Evolutionary conservation across 2,797 vertebrate genomes (phyloP).

Genomic region (Coregonus suidteri): DNA sequence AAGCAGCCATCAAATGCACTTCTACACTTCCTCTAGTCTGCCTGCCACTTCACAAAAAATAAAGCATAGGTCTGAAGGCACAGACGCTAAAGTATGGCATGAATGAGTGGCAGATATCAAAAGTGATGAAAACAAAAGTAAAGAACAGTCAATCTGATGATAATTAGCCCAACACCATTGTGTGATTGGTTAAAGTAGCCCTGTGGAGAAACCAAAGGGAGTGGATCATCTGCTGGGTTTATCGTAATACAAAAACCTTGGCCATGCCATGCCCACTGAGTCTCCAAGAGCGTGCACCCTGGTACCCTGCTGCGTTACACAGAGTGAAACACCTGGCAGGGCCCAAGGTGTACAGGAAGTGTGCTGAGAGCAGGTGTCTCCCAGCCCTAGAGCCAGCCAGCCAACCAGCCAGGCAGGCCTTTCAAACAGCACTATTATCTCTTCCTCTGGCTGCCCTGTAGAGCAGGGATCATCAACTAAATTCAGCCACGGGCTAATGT

Average conservation of each 20-base stretch:
- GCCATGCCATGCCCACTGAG: not conserved
- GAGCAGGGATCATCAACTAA: conserved; percentile 5
- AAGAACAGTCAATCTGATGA: no score
- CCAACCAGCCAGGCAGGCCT: conserved; percentile 15
- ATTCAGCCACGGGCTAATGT: no score
- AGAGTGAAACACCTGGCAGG: no score
- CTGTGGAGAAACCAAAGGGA: no score
- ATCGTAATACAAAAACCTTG: no score
- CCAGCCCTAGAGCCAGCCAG: not conserved
- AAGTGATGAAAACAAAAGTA: no score
- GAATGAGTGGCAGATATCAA: no score
- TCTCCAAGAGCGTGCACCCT: not conserved
- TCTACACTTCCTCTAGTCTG: not conserved
- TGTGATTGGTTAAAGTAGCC: no score
- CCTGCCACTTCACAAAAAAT: not conserved
- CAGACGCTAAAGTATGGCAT: no score
- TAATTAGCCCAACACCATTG: no score
- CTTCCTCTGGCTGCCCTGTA: conserved; percentile 12
- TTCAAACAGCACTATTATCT: conserved; percentile 34
- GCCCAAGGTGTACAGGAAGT: not conserved
- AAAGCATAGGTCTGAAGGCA: not conserved
- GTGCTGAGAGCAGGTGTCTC: not conserved
- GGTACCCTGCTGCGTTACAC: no score
- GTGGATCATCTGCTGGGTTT: no score
- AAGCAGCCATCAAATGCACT: not conserved